Evolutionary conservation across 2,113 vertebrate genomes (phyloP), one percentile per base, ranked within the genome.

Genomic region (Sardina pilchardus): DNA sequence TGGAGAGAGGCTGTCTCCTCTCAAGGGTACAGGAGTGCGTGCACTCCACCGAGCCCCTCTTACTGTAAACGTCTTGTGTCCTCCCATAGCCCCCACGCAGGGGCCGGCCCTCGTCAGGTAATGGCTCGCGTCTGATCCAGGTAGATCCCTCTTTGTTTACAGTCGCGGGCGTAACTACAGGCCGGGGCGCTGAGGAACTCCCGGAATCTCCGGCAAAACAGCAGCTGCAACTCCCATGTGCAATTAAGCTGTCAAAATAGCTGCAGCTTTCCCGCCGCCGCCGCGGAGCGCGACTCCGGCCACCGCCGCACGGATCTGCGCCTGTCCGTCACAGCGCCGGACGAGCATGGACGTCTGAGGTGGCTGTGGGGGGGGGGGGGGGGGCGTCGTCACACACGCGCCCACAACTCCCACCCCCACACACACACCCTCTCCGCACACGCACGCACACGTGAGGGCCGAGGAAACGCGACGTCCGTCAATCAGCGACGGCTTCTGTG

Each of bases 191-290:
- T 0, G 81, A n/a, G 81, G 36, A 43, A 81, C 42, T 83, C 26
- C 42, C 26, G 81, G 44, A 82, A 82, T 50, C 82, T 82, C 82
- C 43, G 71, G 71, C 71, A 34, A 78, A 78, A 78, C 71, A 78
- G 71, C 91, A 92, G 89, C 91, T 93, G 90, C 88, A 89, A 86
- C 86, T 93, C 90, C 90, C 89, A 87, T 92, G 89, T 92, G 88
- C 88, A 92, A 88, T 93, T 93, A 91, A 90, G 86, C 87, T 92
- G 90, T 93, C 90, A 91, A 84, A 89, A 82, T 89, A 90, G 90
- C 90, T 82, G 88, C 83, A 88, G 90, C 90, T 81, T 67, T 88
- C 84, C n/a, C n/a, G n/a, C n/a, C 85, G 82, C 80, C n/a, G 21
- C 83, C 89, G 87, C 87, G n/a, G 63, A 59, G 63, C 7, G 26